Base-by-base conservation (phyloP, 37 sponge, comb jelly and placozoan species). In the Axinella damicornis region DNA sequence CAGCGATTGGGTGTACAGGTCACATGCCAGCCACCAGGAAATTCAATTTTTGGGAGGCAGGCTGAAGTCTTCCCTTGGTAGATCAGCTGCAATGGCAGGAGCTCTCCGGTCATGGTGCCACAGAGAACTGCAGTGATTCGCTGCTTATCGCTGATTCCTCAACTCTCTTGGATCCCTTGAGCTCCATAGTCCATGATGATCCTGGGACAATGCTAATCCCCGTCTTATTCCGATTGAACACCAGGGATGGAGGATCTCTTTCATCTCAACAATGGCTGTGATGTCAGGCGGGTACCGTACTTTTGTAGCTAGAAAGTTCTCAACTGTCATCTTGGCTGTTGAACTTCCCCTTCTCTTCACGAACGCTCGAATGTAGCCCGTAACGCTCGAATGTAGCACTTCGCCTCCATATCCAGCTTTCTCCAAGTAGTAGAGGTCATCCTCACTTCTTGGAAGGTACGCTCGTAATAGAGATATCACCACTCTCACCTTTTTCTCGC, bases 191-290 rank as follows among this genome's bases (percentile, higher is more conserved):
- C 85, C 78, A 85, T 18, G 78, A 69, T 54, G 79, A 85, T 24
- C n/a, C n/a, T n/a, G n/a, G n/a, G n/a, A n/a, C n/a, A n/a, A n/a
- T n/a, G n/a, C n/a, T n/a, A n/a, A n/a, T 58, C 19, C 73, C 79
- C 9, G 87, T 86, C 72, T 86, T 79, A 60, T 85, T 78, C 86
- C 86, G 77, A 32, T 85, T 85, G 46, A 85, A 69, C 28, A 77
- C 31, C 30, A 85, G 40, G 30, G 77, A 71, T 13, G 65, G 74
- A 61, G 88, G 81, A 80, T 79, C 19, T 87, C 88, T 56, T 87
- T 76, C 88, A 87, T 79, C 37, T 79, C 88, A 31, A 80, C 35
- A 2, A 80, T 81, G 5, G 62, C 58, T 73, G 63, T 61, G 37
- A 87, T 52, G 62, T 87, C 74, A 64, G 53, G 27, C 24, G 80